Evolutionary conservation across 2,113 vertebrate genomes (phyloP).

Genomic region (Opisthocomus hoazin): DNA sequence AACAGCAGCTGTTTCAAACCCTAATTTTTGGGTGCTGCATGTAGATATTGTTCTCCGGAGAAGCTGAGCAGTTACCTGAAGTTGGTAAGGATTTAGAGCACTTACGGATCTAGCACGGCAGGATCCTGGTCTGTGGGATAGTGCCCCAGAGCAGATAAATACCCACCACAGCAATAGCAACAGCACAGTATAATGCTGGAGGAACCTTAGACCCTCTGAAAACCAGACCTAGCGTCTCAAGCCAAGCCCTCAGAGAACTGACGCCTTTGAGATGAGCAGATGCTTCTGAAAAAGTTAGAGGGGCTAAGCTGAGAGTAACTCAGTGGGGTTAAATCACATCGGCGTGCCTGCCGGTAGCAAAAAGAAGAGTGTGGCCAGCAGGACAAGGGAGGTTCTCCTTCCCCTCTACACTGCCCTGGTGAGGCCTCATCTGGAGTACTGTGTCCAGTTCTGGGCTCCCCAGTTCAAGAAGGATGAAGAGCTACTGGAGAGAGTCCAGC

Average conservation of each 20-base stretch:
- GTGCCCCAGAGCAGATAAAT: neutral
- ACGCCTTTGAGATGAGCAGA: neutral
- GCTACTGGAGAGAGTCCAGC: too few species aligned
- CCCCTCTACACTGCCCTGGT: too few species aligned
- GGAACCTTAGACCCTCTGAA: neutral
- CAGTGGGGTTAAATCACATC: neutral
- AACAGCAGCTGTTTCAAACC: neutral
- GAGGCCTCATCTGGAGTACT: too few species aligned
- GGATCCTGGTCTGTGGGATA: neutral
- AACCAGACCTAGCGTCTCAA: neutral
- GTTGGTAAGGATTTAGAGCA: neutral
- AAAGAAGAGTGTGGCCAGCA: too few species aligned
- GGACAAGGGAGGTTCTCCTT: too few species aligned
- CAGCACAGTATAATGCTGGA: neutral
- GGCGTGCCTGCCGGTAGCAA: accelerated
- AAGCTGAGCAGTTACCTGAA: neutral
- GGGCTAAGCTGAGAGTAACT: neutral
- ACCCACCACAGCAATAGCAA: neutral
- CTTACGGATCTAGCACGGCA: neutral
- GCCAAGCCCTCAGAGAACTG: neutral
- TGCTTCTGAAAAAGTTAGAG: neutral
- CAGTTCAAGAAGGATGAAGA: too few species aligned
- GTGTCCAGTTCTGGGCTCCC: too few species aligned
- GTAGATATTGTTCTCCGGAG: neutral
- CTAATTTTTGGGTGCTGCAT: accelerated